Evolutionary conservation across 1,140 invertebrate species (phyloP).

Genomic region (Parasteatoda tepidariorum): DNA sequence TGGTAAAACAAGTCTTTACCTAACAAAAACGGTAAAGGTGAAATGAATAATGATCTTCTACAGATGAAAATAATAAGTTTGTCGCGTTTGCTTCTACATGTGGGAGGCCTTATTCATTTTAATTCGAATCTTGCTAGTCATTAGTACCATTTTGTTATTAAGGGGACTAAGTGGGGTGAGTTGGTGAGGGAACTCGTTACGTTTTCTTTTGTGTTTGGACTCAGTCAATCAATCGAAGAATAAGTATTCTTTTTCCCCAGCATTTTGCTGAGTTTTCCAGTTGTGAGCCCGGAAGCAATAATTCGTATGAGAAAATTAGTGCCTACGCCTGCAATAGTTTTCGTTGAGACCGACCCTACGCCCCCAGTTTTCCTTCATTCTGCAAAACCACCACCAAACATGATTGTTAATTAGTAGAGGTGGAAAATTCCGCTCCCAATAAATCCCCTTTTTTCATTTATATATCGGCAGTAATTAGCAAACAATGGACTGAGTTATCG

Average conservation of each 20-base stretch:
- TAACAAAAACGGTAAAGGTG: slow-evolving; percentile 43
- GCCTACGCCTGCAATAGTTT: slow-evolving; percentile 49
- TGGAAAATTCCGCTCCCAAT: slow-evolving; percentile 51
- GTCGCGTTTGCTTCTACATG: slow-evolving; percentile 21
- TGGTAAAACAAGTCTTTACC: slow-evolving; percentile 49
- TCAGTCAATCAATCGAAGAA: slow-evolving; percentile 57
- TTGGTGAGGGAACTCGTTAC: slow-evolving; percentile 29
- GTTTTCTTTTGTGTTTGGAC: slow-evolving; percentile 54
- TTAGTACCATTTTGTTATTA: slow-evolving; percentile 40
- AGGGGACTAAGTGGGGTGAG: neutral
- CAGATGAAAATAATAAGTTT: slow-evolving; percentile 58
- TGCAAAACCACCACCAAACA: neutral
- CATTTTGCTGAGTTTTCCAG: slow-evolving; percentile 53
- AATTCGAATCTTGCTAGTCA: too few species aligned
- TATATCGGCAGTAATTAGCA: slow-evolving; percentile 53
- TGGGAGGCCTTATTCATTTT: slow-evolving; percentile 39
- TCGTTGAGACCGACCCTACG: too few species aligned
- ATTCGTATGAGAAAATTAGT: slow-evolving; percentile 55
- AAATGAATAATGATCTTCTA: slow-evolving; percentile 51
- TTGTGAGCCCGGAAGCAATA: slow-evolving; percentile 46
- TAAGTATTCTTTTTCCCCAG: slow-evolving; percentile 55
- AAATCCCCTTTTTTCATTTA: slow-evolving; percentile 53
- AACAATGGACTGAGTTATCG: slow-evolving; percentile 48
- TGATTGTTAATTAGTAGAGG: slow-evolving; percentile 56
- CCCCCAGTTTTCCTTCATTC: too few species aligned